These are phyloP conservation scores for Rutpela maculata DNA, from an alignment of 2,888 invertebrate genomes.

Conservation along the genomic window DNA sequence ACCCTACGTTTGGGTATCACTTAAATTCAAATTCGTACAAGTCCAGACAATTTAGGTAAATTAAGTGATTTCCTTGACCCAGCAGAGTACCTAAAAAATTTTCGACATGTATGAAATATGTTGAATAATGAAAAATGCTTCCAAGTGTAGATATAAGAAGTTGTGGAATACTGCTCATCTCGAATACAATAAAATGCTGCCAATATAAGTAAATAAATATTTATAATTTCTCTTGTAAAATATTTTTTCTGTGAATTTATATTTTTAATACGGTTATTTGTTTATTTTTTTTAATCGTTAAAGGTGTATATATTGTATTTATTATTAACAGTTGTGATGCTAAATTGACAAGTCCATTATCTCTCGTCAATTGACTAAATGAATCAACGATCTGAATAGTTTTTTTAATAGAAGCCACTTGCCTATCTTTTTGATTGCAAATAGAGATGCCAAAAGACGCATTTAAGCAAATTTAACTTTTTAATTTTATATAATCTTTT, in stretches of 20 bases:
- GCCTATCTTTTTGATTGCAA: too few species aligned
- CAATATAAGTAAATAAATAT: constrained; percentile 47
- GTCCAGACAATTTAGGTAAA: background rate
- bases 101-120: background rate
- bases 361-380: background rate
- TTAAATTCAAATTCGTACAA: background rate
- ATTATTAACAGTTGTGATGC: constrained; percentile 8
- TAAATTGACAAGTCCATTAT: background rate
- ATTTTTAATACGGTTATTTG: constrained; percentile 7
- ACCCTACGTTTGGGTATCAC: background rate
- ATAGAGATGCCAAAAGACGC: too few species aligned
- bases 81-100: background rate
- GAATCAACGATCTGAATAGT: too few species aligned
- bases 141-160: background rate
- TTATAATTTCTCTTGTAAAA: background rate
- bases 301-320: constrained; percentile 10
- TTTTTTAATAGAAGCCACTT: too few species aligned
- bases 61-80: background rate
- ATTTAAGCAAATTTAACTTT: too few species aligned
- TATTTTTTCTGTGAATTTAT: constrained; percentile 27
- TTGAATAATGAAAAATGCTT: background rate
- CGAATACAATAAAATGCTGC: constrained; percentile 51
- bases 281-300: constrained; percentile 16
- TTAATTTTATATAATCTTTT: too few species aligned
- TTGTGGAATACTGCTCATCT: constrained; percentile 34